A percentile compares a stretch with the other conserved stretches of the same genome.
phyloP scores from a whole-genome alignment of 2,797 vertebrate species.

The Balearica regulorum region DNA sequence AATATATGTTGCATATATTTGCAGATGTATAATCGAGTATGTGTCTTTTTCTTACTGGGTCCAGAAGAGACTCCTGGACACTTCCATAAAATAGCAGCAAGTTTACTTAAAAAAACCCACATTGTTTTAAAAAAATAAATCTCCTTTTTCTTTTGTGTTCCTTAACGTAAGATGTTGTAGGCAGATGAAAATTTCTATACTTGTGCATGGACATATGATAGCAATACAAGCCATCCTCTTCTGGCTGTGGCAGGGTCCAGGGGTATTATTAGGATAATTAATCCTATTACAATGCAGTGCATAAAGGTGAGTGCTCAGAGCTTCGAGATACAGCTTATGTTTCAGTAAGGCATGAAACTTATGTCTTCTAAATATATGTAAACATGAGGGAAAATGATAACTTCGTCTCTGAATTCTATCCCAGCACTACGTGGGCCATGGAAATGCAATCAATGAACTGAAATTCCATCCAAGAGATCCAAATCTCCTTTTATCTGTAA shows the following conservation, averaged over 20 bases:
- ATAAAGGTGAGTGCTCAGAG: slow-evolving; percentile 85
- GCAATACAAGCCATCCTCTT: slow-evolving; percentile 95
- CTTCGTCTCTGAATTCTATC: slow-evolving; percentile 63
- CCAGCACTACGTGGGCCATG: slow-evolving; percentile 98
- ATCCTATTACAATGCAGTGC: slow-evolving; percentile 99
- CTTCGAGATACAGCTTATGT: neutral
- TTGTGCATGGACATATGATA: slow-evolving; percentile 98
- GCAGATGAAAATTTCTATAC: slow-evolving; percentile 99
- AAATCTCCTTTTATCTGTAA: slow-evolving; percentile 96
- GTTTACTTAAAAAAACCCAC: neutral
- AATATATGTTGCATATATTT: neutral
- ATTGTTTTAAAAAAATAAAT: neutral
- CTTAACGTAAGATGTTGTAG: slow-evolving; percentile 76
- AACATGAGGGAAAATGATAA: neutral
- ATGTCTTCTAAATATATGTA: neutral
- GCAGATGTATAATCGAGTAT: neutral
- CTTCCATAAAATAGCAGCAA: neutral
- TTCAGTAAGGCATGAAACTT: neutral
- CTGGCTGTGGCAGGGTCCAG: slow-evolving; percentile 95
- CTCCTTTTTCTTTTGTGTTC: slow-evolving; percentile 15
- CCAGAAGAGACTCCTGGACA: neutral
- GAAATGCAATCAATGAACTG: slow-evolving; percentile 98
- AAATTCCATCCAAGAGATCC: slow-evolving; percentile 98
- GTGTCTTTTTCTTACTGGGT: neutral
- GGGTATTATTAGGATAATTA: slow-evolving; percentile 97